Percentiles rank a stretch among this genome's conserved stretches.
Conservation (phyloP, 2,888 invertebrate species). For the Sinopyrophorus schimmeli region DNA sequence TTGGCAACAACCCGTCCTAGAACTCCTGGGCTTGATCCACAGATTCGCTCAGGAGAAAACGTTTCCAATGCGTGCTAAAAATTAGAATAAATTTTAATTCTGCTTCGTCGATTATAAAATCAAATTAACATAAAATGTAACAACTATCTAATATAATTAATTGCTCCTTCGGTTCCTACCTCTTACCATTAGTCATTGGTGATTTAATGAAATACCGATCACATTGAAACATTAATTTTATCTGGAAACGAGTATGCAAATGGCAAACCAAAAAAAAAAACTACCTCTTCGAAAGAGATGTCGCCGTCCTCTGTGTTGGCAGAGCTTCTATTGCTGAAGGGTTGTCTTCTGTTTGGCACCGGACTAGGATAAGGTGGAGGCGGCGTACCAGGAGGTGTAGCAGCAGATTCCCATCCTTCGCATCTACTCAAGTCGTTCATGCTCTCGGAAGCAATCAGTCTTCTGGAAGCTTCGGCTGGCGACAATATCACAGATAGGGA, state of each 20-base stretch:
- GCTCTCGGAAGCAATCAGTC: slow-evolving; percentile 63
- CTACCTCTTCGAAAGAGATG: slow-evolving; percentile 41
- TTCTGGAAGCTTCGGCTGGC: slow-evolving; percentile 53
- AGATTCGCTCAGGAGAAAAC: slow-evolving; percentile 50
- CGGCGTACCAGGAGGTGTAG: slow-evolving; percentile 50
- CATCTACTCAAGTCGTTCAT: slow-evolving; percentile 60
- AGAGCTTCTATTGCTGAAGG: slow-evolving; percentile 39
- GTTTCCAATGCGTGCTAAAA: slow-evolving; percentile 46
- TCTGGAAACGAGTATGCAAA: not conserved
- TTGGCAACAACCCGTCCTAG: slow-evolving; percentile 40
- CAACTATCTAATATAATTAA: not conserved
- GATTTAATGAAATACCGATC: not conserved
- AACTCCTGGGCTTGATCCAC: slow-evolving; percentile 33
- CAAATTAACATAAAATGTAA: not conserved
- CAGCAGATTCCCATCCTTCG: slow-evolving; percentile 54
- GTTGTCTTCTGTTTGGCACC: slow-evolving; percentile 41
- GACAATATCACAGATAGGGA: slow-evolving; percentile 55
- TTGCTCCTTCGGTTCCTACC: not conserved
- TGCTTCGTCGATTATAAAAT: not conserved
- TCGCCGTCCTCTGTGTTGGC: slow-evolving; percentile 43
- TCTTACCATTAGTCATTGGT: not conserved
- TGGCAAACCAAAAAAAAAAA: not conserved
- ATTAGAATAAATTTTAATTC: slow-evolving; percentile 4
- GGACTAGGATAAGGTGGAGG: slow-evolving; percentile 74
- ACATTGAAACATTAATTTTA: not conserved